Evolutionary conservation across 2,797 vertebrate species (phyloP).

Genomic region (Chelmon rostratus): DNA sequence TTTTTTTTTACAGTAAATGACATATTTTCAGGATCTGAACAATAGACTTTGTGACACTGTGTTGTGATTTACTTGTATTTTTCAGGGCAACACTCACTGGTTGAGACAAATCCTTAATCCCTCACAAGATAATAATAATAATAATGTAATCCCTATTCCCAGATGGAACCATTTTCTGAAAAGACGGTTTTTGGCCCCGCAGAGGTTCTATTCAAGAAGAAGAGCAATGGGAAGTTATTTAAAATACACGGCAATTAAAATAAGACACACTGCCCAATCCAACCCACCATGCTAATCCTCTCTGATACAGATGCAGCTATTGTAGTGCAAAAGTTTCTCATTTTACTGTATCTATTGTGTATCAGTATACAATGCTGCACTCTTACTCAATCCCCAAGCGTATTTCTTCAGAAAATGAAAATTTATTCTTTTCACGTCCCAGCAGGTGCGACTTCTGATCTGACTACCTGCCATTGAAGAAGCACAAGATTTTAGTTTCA

Average conservation of each 20-base stretch:
- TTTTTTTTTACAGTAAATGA: background rate
- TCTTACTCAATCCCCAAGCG: slow-evolving; percentile 34
- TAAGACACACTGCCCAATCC: slow-evolving; percentile 72
- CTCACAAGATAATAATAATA: slow-evolving; percentile 86
- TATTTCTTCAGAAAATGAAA: slow-evolving; percentile 57
- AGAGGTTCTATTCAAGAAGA: slow-evolving; percentile 75
- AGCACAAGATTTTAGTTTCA: slow-evolving; percentile 48
- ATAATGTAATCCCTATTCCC: slow-evolving; percentile 87
- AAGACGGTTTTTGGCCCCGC: slow-evolving; percentile 68
- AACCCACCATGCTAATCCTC: slow-evolving; percentile 67
- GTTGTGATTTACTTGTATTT: slow-evolving; percentile 81
- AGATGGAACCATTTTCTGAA: slow-evolving; percentile 82
- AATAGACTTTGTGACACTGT: slow-evolving; percentile 77
- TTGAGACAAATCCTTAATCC: slow-evolving; percentile 88
- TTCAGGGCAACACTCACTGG: slow-evolving; percentile 73
- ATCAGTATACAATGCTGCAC: slow-evolving; percentile 45
- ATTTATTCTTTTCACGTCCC: slow-evolving; percentile 54
- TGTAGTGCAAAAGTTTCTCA: slow-evolving; percentile 52
- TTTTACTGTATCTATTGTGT: slow-evolving; percentile 60
- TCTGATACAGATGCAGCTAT: slow-evolving; percentile 69
- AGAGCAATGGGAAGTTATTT: slow-evolving; percentile 77
- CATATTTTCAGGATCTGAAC: slow-evolving; percentile 60
- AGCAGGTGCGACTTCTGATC: slow-evolving; percentile 52
- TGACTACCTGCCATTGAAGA: slow-evolving; percentile 41
- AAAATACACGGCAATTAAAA: slow-evolving; percentile 83